phyloP scores from a whole-genome alignment of 1,140 invertebrate species.

The Ceratina japonica region DNA sequence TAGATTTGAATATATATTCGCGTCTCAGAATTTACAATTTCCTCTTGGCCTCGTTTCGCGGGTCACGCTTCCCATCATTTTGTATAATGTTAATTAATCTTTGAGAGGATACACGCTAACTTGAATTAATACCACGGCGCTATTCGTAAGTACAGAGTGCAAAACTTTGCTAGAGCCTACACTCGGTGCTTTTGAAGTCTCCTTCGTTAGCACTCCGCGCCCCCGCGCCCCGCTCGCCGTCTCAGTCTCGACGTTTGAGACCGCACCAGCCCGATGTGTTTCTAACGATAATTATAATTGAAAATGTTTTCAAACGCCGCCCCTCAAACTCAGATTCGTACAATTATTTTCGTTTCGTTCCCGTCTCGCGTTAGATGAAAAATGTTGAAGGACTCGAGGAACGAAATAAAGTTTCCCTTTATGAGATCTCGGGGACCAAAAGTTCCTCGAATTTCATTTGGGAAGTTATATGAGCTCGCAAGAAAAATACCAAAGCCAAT shows the following conservation, averaged over 20 bases:
- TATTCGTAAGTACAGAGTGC: neutral
- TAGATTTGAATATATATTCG: slow-evolving; percentile 1
- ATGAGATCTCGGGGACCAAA: neutral
- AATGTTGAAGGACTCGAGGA: too few species aligned
- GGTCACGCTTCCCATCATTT: slow-evolving; percentile 19
- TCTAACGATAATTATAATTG: neutral
- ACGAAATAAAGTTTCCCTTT: too few species aligned
- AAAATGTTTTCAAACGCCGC: neutral
- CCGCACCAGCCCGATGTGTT: neutral
- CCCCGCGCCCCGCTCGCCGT: too few species aligned
- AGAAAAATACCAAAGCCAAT: too few species aligned
- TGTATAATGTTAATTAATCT: slow-evolving; percentile 16
- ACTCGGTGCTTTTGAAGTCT: neutral
- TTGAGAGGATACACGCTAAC: neutral
- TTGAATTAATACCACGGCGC: slow-evolving; percentile 13
- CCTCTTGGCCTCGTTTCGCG: neutral
- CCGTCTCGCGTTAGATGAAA: too few species aligned
- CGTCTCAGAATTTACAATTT: neutral
- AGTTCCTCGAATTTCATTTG: neutral
- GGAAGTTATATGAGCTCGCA: neutral
- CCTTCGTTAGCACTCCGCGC: neutral
- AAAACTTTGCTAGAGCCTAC: neutral
- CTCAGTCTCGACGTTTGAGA: too few species aligned
- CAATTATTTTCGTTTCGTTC: too few species aligned
- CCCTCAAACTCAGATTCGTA: too few species aligned